phyloP scores from a whole-genome alignment of 2,113 vertebrate genomes.

The Puffinus mauretanicus region DNA sequence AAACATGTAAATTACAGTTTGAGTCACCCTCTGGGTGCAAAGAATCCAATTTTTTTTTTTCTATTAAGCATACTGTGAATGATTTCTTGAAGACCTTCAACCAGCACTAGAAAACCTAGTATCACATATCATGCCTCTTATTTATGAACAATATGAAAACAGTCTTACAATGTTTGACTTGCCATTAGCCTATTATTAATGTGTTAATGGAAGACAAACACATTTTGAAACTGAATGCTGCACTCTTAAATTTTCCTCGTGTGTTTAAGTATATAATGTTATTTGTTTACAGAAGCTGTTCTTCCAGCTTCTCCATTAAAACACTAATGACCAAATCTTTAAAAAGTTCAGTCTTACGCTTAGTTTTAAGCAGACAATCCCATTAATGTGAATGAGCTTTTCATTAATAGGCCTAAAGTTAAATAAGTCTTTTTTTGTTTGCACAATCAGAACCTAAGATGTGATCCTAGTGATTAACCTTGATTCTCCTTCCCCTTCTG shows the following conservation, averaged over 20 bases:
- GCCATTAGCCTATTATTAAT: not conserved
- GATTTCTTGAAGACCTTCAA: not conserved
- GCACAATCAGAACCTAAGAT: not conserved
- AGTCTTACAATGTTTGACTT: not conserved
- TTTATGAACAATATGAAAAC: not conserved
- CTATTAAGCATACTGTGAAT: not conserved
- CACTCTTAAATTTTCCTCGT: not conserved
- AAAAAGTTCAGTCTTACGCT: not conserved
- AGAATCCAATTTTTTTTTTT: not conserved
- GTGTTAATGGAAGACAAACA: not conserved
- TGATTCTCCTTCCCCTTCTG: not conserved
- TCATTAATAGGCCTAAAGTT: constrained; percentile 31
- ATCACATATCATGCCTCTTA: not conserved
- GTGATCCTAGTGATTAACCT: constrained; percentile 30
- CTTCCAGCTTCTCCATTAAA: not conserved
- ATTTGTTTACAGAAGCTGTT: not conserved
- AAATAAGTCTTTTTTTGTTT: constrained; percentile 37
- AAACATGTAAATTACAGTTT: not conserved
- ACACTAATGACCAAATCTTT: not conserved
- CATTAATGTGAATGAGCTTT: constrained; percentile 41
- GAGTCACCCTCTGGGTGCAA: not conserved
- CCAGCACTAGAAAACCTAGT: not conserved
- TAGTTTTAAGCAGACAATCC: constrained; percentile 10
- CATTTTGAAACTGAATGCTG: not conserved
- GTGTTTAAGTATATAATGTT: not conserved